phyloP scores from a whole-genome alignment of 2,113 vertebrate species.

The Rhinogobius similis region DNA sequence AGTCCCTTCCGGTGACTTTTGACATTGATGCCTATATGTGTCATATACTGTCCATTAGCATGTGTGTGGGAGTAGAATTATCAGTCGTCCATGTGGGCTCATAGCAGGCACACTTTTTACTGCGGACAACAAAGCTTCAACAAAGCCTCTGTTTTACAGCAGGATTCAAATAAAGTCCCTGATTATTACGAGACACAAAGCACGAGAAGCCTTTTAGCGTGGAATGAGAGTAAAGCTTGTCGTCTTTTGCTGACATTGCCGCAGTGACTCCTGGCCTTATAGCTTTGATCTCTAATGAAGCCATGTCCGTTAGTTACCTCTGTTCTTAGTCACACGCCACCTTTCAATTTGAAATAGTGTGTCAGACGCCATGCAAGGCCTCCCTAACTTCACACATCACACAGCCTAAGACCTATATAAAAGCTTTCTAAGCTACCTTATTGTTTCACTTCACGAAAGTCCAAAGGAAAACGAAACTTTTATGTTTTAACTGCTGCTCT shows the following conservation, averaged over 20 bases:
- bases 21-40: conserved; percentile 38
- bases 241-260: conserved; percentile 70
- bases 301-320: conserved; percentile 47
- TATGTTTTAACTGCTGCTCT: conserved; percentile 67
- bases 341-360: conserved; percentile 60
- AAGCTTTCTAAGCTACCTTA: conserved; percentile 59
- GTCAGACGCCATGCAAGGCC: conserved; percentile 61
- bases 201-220: conserved; percentile 51
- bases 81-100: conserved; percentile 67
- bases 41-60: conserved; percentile 54
- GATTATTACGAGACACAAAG: conserved; percentile 70
- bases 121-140: conserved; percentile 73
- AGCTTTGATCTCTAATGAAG: conserved; percentile 79
- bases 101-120: conserved; percentile 74
- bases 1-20: not conserved
- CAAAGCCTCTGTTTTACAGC: conserved; percentile 69
- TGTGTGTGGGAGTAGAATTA: conserved; percentile 61
- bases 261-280: conserved; percentile 13
- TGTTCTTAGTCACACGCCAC: conserved; percentile 73
- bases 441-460: conserved; percentile 63
- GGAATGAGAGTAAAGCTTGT: conserved; percentile 61
- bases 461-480: conserved; percentile 68
- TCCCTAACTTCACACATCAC: conserved; percentile 26
- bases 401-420: conserved; percentile 30
- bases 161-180: conserved; percentile 50